Base-by-base conservation (phyloP, 2,113 vertebrate genomes). In the Myxocyprinus asiaticus region DNA sequence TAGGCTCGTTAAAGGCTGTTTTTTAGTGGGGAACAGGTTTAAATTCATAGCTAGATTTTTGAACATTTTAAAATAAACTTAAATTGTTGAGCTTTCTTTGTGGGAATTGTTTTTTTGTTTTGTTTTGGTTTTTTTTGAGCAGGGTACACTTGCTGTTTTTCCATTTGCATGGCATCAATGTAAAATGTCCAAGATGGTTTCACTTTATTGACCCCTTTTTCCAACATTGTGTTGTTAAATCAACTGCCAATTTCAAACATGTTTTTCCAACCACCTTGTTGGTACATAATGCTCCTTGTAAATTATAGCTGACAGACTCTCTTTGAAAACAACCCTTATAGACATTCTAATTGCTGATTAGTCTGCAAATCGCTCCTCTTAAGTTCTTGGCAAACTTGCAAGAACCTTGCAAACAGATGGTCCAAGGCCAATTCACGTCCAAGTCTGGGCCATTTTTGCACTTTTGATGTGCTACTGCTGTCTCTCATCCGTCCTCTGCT, bases 321-420 rank as follows among this genome's bases (percentile, higher is more conserved):
- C 67, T 53, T 71, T 33, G 56, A 68, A 5, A 79, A 72, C n/a
- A 59, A 43, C 55, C 55, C 70, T 75, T 75, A 62, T 58, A 68
- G 58, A 79, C 63, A 10, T 53, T 47, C 22, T 69, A 50, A 69
- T 64, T 43, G 70, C 77, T 79, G 56, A 76, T 79, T 69, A 82
- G 65, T 62, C 59, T 82, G 81, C 71, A 64, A 59, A 68, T 63
- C 68, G 69, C 70, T 63, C 64, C 42, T 74, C 58, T 79, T 45
- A 58, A 42, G 59, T 65, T 67, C 45, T 59, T 82, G 55, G 50
- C 67, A 76, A 65, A 68, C 76, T 58, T 65, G 33, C 43, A 68
- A 53, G 50, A 76, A 79, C 62, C 65, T 33, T 62, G 43, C 10
- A 71, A 83, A 79, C 72, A 83, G 77, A 76, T 79, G 81, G 81